Evolutionary conservation across 2,797 vertebrate species (phyloP).

Genomic region (Chaetodon trifasciatus): DNA sequence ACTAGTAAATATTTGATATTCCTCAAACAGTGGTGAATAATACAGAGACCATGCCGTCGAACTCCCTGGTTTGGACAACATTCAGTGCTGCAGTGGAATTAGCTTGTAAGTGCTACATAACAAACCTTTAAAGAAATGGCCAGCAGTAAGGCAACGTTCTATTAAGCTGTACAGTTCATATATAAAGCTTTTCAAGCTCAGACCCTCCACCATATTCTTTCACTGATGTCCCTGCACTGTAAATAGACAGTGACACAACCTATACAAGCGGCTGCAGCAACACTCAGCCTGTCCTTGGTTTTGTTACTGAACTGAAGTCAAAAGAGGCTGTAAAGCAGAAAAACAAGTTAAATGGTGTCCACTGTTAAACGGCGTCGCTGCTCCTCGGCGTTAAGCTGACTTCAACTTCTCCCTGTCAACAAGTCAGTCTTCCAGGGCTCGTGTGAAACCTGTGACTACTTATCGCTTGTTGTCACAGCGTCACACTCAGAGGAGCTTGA

Average conservation of each 20-base stretch:
- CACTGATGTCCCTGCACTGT: background rate
- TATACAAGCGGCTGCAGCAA: background rate
- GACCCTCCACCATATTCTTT: background rate
- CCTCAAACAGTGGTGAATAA: constrained; percentile 65
- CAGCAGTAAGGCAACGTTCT: no score
- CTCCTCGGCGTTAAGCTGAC: constrained; percentile 3
- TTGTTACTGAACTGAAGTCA: constrained; percentile 6
- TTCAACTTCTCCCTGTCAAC: constrained; percentile 7
- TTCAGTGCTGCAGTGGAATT: constrained; percentile 3
- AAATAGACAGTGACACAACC: constrained; percentile 4
- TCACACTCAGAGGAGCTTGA: background rate
- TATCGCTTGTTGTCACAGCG: background rate
- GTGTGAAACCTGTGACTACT: background rate
- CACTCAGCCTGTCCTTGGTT: constrained; percentile 14
- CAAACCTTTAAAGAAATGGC: no score
- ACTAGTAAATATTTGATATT: constrained; percentile 68
- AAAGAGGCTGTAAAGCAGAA: background rate
- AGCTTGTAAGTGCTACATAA: background rate
- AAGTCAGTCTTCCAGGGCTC: background rate
- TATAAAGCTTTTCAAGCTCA: background rate
- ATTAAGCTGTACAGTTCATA: no score
- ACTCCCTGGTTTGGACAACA: constrained; percentile 20
- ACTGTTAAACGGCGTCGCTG: background rate
- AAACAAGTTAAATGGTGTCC: background rate
- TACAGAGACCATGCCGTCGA: constrained; percentile 36